Base-by-base conservation (phyloP, 2,888 invertebrate species). In the Lycaena phlaeas region DNA sequence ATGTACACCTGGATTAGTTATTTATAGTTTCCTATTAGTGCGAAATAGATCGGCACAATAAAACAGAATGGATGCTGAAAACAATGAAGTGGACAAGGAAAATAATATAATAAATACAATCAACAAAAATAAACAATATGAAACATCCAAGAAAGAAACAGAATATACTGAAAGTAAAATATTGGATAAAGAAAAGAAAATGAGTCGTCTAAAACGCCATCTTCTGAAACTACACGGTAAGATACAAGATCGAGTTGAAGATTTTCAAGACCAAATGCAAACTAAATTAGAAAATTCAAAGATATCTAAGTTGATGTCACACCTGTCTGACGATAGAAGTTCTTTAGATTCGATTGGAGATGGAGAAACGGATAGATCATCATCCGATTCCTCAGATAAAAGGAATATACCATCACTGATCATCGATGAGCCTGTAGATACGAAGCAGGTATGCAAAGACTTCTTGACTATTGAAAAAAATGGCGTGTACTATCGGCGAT, bases 241-340 rank as follows among this genome's bases (percentile, higher is more conserved):
- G 43, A 64, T 85, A 0, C 81, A 84, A 34, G 74, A 78, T 29
- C 61, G 65, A 1, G 73, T 85, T 27, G 85, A 85, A 46, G 77
- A 72, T 37, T 57, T 85, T 0, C 82, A 81, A 51, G 85, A 81
- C 29, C 74, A 79, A 43, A 56, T 85, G 1, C 82, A 82, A 22
- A 68, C 49, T n/a, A 71, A 68, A 54, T 62, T 76, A 15, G 77
- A 79, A 31, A 61, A 53, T 14, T 70, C 72, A 0, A 61, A 69
- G 45, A 44, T 76, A 12, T 62, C 70, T 0, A 64, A 54, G 44
- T 70, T 84, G 2, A 68, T 77, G 1, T 67, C 78, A 0, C 73
- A 81, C 47, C 36, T 77, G 6, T 71, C 68, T 0, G 78, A 79
- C 37, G 81, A 82, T 1, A 64, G 54, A 44, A 73, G 66, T 54